Percentiles rank a stretch among this genome's conserved stretches.
Conservation (phyloP, 2,888 invertebrate species). For the Cantharis rufa region DNA sequence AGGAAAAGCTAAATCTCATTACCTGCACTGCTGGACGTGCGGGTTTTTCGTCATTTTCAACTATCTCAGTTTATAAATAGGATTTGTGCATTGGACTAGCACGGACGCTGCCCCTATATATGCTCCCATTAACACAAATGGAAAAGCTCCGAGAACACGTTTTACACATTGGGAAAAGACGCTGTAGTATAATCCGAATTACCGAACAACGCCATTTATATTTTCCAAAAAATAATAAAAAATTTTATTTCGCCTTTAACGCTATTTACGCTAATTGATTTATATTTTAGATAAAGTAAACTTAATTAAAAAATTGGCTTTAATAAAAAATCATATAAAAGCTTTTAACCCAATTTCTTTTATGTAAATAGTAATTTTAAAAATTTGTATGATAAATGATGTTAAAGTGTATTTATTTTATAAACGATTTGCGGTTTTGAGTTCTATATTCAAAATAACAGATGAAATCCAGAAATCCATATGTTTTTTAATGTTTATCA, state of each 20-base stretch:
- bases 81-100: slow-evolving; percentile 47
- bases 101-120: slow-evolving; percentile 45
- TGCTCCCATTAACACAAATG: slow-evolving; percentile 54
- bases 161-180: slow-evolving; percentile 55
- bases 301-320: not conserved
- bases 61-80: slow-evolving; percentile 43
- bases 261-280: not conserved
- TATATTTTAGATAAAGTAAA: not conserved
- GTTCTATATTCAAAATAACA: slow-evolving; percentile 31
- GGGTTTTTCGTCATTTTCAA: slow-evolving; percentile 30
- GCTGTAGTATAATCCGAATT: slow-evolving; percentile 51
- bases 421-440: slow-evolving; percentile 25
- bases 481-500: slow-evolving; percentile 54
- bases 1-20: slow-evolving; percentile 23
- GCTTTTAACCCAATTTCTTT: slow-evolving; percentile 2
- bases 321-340: not conserved
- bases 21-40: slow-evolving; percentile 28
- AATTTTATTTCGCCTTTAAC: not conserved
- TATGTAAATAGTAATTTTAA: slow-evolving; percentile 10
- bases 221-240: not conserved
- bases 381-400: slow-evolving; percentile 21
- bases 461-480: slow-evolving; percentile 54
- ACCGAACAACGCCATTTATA: slow-evolving; percentile 36
- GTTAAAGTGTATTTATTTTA: slow-evolving; percentile 24
- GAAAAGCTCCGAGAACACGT: slow-evolving; percentile 55